Conservation (phyloP, 2,113 vertebrate species). For the Hemiprocne comata region DNA sequence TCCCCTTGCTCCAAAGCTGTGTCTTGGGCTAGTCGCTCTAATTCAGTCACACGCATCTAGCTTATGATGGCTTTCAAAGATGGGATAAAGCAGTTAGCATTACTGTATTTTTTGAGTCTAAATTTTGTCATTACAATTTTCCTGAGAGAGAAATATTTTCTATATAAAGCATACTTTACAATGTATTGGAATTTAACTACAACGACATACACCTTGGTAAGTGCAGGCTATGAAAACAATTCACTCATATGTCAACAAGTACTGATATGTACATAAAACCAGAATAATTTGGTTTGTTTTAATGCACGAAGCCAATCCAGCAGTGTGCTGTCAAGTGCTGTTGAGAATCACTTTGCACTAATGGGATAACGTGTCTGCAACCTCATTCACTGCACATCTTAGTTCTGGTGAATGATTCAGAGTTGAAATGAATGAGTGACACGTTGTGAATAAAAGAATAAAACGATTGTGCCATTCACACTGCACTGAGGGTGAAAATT, state of each 20-base stretch:
- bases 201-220: conserved; percentile 71
- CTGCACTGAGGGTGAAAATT: background rate
- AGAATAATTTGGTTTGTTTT: conserved; percentile 66
- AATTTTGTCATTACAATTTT: conserved; percentile 65
- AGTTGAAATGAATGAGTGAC: conserved; percentile 58
- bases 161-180: conserved; percentile 57
- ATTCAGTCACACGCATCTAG: conserved; percentile 1
- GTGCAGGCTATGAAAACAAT: conserved; percentile 72
- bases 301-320: conserved; percentile 43
- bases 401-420: conserved; percentile 36
- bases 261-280: conserved; percentile 56
- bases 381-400: conserved; percentile 32
- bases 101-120: conserved; percentile 23
- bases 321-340: conserved; percentile 33
- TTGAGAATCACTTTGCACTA: conserved; percentile 64
- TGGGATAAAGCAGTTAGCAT: conserved; percentile 8
- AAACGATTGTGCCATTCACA: conserved; percentile 25
- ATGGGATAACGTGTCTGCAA: conserved; percentile 65
- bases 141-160: conserved; percentile 61
- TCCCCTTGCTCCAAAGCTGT: background rate
- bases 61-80: conserved; percentile 38
- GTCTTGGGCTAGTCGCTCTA: background rate
- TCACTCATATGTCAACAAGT: conserved; percentile 68
- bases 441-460: conserved; percentile 46
- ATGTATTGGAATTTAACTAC: conserved; percentile 66